phyloP scores from a whole-genome alignment of 2,888 invertebrate genomes.

The Hymenopus coronatus region DNA sequence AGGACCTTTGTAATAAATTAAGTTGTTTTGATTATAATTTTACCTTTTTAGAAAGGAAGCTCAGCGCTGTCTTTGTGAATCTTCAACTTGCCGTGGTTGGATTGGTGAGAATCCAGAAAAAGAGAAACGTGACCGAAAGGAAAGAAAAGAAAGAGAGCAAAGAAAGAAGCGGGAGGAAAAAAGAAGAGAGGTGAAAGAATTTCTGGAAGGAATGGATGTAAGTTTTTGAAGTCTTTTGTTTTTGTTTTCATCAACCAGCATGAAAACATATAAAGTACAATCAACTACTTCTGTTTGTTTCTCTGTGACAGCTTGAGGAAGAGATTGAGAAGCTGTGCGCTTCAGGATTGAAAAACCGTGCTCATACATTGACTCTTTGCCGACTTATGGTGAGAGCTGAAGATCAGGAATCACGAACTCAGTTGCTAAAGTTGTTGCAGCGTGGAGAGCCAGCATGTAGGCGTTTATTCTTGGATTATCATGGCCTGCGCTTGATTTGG shows the following conservation, averaged over 20 bases:
- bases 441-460: slow-evolving; percentile 79
- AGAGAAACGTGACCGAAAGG: slow-evolving; percentile 36
- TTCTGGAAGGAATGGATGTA: slow-evolving; percentile 64
- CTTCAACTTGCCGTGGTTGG: slow-evolving; percentile 88
- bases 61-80: slow-evolving; percentile 92
- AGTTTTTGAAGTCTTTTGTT: slow-evolving; percentile 30
- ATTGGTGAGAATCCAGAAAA: slow-evolving; percentile 81
- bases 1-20: no score
- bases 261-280: background rate
- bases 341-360: slow-evolving; percentile 82
- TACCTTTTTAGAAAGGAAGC: slow-evolving; percentile 71
- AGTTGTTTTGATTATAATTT: slow-evolving; percentile 9
- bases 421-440: slow-evolving; percentile 74
- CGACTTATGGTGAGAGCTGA: slow-evolving; percentile 92
- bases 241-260: background rate
- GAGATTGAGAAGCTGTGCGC: slow-evolving; percentile 78
- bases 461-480: slow-evolving; percentile 87
- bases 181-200: slow-evolving; percentile 43
- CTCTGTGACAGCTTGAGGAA: slow-evolving; percentile 68
- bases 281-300: background rate
- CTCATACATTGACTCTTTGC: slow-evolving; percentile 84
- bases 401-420: slow-evolving; percentile 64
- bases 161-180: slow-evolving; percentile 45
- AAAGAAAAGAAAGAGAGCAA: slow-evolving; percentile 41
- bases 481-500: slow-evolving; percentile 85